Conservation (phyloP, 1,140 invertebrate genomes). For the Penaeus chinensis region DNA sequence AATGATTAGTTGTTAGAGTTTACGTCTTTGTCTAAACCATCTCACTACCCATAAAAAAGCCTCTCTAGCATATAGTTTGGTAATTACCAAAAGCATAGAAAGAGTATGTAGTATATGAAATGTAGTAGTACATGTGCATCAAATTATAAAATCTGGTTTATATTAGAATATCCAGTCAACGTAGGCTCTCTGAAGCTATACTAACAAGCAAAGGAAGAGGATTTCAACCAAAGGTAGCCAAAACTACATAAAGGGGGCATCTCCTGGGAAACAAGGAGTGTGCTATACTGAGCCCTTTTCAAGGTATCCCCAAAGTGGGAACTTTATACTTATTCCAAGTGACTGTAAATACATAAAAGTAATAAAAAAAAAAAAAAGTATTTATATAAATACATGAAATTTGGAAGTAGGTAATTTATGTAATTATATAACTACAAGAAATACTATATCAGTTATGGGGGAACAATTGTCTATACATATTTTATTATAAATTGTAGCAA, state of each 20-base stretch:
- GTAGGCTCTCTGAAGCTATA: no score
- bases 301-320: constrained; percentile 28
- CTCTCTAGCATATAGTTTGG: no score
- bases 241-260: background rate
- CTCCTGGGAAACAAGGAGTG: background rate
- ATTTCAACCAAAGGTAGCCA: background rate
- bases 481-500: background rate
- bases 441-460: background rate
- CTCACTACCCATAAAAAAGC: no score
- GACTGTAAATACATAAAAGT: constrained; percentile 36
- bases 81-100: no score
- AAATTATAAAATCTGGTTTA: no score
- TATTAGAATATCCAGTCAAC: no score
- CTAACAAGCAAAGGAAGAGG: background rate
- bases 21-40: no score
- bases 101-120: no score
- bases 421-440: constrained; percentile 39
- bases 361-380: background rate
- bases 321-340: constrained; percentile 4
- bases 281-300: constrained; percentile 45
- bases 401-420: background rate
- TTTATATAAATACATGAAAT: constrained; percentile 40
- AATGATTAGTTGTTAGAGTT: no score
- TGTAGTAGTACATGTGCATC: no score
- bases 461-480: background rate